Percentiles rank a stretch among this genome's conserved stretches.
Evolutionary conservation across 1,140 invertebrate species (phyloP).

Genomic region (Cecropterus lyciades): DNA sequence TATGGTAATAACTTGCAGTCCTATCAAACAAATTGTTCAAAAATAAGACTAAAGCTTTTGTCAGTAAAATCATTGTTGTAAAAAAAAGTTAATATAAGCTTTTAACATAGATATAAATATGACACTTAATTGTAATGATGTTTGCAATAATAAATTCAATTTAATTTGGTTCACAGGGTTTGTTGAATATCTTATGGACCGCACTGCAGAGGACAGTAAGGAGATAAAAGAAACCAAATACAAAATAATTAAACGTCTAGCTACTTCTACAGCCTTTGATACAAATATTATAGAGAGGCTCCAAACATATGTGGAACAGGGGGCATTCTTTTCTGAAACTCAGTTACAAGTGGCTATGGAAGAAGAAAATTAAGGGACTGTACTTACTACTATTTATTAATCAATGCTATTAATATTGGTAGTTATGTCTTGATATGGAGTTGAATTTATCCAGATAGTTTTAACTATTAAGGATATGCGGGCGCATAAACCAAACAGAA

Average conservation of each 20-base stretch:
- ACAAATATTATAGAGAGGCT: slow-evolving; percentile 85
- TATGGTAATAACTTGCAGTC: no score
- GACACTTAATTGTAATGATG: no score
- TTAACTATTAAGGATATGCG: no score
- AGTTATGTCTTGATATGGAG: slow-evolving; percentile 6
- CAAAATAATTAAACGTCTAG: slow-evolving; percentile 87
- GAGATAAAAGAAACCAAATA: slow-evolving; percentile 91
- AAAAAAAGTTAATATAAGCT: no score
- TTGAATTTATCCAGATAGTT: slow-evolving; percentile 14
- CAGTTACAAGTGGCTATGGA: slow-evolving; percentile 89
- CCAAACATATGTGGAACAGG: slow-evolving; percentile 88
- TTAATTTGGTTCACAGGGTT: slow-evolving; percentile 84
- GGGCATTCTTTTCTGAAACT: slow-evolving; percentile 88
- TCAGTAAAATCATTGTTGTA: no score
- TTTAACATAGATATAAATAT: no score
- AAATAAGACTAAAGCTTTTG: no score
- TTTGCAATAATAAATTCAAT: no score
- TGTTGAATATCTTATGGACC: slow-evolving; percentile 90
- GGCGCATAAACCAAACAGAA: neutral
- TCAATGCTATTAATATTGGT: slow-evolving; percentile 1
- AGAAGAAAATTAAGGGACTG: slow-evolving; percentile 71
- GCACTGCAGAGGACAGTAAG: slow-evolving; percentile 88
- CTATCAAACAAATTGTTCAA: no score
- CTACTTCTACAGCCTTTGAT: slow-evolving; percentile 88
- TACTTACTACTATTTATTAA: neutral